Base-by-base conservation (phyloP, 2,113 vertebrate species). In the Polypterus senegalus region DNA sequence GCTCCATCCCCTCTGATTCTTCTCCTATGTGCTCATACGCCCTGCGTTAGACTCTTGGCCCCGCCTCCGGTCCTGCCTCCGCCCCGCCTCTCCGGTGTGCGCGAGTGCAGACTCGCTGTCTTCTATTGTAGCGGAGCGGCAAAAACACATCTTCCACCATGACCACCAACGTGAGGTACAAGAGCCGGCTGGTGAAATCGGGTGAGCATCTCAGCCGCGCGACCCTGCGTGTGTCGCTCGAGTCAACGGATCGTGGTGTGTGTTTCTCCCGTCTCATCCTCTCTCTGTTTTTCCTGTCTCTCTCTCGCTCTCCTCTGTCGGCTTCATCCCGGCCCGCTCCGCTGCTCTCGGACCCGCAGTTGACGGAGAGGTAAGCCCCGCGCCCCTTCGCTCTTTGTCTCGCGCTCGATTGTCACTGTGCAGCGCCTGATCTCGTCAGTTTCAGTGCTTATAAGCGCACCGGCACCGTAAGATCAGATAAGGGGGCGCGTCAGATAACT, bases 101-200 rank as follows among this genome's bases (percentile, higher is more conserved):
- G 27, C 27, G 27, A 27, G 27, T 27, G 27, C 27, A 27, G 27
- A 27, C 27, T 27, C 27, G 27, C 27, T 27, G 27, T 27, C 27
- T 27, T 27, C 27, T 27, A 27, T 27, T 27, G 27, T 27, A 27
- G 27, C 27, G 49, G 6, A 58, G 58, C 7, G 57, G 54, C 54
- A 58, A 11, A 9, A 52, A 47, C 54, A 10, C 54, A 55, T 5
- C 54, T 6, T 27, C 9, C 76, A 88, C 79, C 77, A 93, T 94
- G 93, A 94, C 88, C 80, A 86, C 80, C 62, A 91, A 78, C 83
- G 82, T 88, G 79, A 81, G 93, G 59, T 95, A 92, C 87, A 95
- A 93, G 73, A 95, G 86, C 88, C 89, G 93, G 70, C 86, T 88
- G 76, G 81, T 83, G 0, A 93, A 92, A 85, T 83, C 93, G 82